These are phyloP conservation scores for Panulirus ornatus DNA, from an alignment of 1,140 invertebrate species.

Conservation along the genomic window DNA sequence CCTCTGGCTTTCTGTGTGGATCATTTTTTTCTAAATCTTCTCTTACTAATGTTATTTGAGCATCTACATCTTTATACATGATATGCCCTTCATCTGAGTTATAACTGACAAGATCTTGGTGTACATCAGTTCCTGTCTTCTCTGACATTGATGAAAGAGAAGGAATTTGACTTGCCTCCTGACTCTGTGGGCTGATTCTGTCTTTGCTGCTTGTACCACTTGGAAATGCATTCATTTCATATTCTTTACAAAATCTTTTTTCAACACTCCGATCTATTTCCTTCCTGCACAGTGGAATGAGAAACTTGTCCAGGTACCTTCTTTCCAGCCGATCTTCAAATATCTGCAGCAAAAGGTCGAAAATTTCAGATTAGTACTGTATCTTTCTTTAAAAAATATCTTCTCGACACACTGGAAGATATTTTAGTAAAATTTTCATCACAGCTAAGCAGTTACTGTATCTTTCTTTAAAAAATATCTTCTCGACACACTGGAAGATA, in stretches of 20 bases:
- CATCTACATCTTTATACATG: background rate
- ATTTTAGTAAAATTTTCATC: too few species aligned
- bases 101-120: too few species aligned
- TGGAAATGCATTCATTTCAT: background rate
- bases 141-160: background rate
- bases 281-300: constrained; percentile 30
- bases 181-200: background rate
- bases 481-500: too few species aligned
- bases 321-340: constrained; percentile 69
- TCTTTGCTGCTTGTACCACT: background rate
- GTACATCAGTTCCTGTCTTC: background rate
- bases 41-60: background rate
- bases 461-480: too few species aligned
- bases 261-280: background rate
- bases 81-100: background rate
- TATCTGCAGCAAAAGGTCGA: background rate
- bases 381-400: too few species aligned
- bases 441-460: too few species aligned
- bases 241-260: background rate
- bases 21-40: background rate
- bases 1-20: background rate
- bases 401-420: too few species aligned
- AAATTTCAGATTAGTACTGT: background rate
- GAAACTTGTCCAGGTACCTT: constrained; percentile 60
- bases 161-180: background rate